Percentiles rank a stretch among this genome's conserved stretches.
These are phyloP conservation scores for Nesidiocoris tenuis DNA, from an alignment of 2,888 invertebrate species.

Conservation along the genomic window DNA sequence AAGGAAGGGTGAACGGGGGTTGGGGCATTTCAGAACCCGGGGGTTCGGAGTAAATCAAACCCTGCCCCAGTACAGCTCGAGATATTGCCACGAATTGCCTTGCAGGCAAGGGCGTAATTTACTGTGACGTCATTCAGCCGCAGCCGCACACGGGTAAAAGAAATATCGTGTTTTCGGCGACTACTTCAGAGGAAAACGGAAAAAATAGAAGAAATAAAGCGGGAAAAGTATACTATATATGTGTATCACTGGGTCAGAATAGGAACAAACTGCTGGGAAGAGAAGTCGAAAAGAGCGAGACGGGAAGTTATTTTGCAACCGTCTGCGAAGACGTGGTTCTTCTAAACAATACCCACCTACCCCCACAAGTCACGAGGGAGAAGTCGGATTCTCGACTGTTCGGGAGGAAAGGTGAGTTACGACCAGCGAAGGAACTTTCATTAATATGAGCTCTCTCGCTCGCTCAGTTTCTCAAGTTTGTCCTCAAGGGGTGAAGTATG, in stretches of 20 bases:
- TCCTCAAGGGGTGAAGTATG: slow-evolving; percentile 21
- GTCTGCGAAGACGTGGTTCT: background rate
- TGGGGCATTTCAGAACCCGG: background rate
- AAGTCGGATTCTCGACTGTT: background rate
- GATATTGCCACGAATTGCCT: background rate
- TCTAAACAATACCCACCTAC: slow-evolving; percentile 37
- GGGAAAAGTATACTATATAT: background rate
- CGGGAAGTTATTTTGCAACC: background rate
- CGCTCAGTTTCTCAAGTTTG: slow-evolving; percentile 32
- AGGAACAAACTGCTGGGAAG: too few relatives aligned
- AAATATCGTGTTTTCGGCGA: background rate
- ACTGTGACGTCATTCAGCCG: background rate
- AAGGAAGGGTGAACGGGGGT: too few relatives aligned
- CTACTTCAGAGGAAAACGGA: too few relatives aligned
- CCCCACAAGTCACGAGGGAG: slow-evolving; percentile 1
- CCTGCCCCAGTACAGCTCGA: background rate
- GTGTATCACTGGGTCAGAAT: background rate
- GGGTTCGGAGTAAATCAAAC: background rate
- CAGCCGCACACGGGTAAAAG: background rate
- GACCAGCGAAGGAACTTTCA: slow-evolving; percentile 17
- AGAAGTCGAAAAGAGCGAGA: background rate
- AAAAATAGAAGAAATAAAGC: background rate
- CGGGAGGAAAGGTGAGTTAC: slow-evolving; percentile 25
- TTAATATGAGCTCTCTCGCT: slow-evolving; percentile 31
- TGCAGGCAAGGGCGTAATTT: background rate